Conservation (phyloP, 2,113 vertebrate genomes). For the Xenopus borealis region DNA sequence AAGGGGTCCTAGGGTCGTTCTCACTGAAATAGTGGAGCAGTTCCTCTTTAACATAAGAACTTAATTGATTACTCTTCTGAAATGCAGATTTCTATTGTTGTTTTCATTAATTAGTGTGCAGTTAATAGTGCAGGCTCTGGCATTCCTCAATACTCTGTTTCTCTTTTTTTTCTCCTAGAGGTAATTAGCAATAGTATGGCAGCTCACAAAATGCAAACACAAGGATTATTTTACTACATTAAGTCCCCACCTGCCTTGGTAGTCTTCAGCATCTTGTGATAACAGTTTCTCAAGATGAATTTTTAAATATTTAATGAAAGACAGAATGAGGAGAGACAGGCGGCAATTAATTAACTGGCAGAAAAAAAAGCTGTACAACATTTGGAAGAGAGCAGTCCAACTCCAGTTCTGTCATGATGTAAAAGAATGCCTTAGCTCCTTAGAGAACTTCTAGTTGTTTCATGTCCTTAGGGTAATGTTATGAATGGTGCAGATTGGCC, state of each 20-base stretch:
- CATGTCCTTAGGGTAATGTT: no score
- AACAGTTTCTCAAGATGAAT: no score
- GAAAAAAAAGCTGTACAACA: no score
- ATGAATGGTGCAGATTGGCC: no score
- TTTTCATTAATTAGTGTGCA: slow-evolving; percentile 7
- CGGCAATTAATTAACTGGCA: no score
- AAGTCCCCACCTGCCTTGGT: neutral
- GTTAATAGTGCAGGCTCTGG: neutral
- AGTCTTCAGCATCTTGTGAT: neutral
- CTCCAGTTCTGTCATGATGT: no score
- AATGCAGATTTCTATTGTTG: neutral
- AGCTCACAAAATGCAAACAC: neutral
- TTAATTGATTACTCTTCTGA: neutral
- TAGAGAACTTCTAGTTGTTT: no score
- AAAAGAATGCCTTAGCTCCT: no score
- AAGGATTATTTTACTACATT: neutral
- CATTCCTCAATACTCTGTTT: neutral
- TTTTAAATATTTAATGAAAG: slow-evolving; percentile 2
- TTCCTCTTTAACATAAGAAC: no score
- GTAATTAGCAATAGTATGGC: slow-evolving; percentile 4
- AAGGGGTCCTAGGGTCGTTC: no score
- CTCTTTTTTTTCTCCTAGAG: neutral
- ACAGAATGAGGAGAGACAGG: neutral
- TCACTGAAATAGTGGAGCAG: no score
- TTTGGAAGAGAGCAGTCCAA: no score